Percentiles rank a stretch among this genome's conserved stretches.
phyloP scores from a whole-genome alignment of 2,888 invertebrate genomes.

The Cephus spinipes region DNA sequence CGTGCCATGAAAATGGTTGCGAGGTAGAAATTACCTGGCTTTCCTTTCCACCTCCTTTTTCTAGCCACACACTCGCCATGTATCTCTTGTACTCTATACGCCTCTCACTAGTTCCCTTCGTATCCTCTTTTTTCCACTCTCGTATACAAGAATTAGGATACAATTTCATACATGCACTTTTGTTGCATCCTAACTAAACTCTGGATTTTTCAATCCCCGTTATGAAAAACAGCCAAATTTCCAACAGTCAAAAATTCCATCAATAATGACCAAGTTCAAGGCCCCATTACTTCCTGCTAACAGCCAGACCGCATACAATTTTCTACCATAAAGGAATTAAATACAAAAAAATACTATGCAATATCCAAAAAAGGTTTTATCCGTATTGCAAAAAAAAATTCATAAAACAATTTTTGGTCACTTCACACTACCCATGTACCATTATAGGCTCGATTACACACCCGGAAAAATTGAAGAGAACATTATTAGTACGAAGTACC shows the following conservation, averaged over 20 bases:
- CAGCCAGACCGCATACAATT: neutral
- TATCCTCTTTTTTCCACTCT: neutral
- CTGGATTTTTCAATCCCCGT: neutral
- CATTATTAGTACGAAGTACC: neutral
- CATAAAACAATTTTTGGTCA: neutral
- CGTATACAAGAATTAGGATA: neutral
- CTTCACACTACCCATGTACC: neutral
- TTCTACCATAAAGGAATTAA: neutral
- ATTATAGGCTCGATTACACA: neutral
- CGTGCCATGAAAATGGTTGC: neutral
- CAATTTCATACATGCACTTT: neutral
- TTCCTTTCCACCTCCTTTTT: neutral
- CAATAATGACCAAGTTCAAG: conserved; percentile 44
- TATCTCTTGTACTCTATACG: neutral
- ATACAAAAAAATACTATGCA: neutral
- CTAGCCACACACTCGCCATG: neutral
- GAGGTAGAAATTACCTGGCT: neutral
- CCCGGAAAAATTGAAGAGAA: neutral
- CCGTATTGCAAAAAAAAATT: neutral
- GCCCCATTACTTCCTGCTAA: conserved; percentile 33
- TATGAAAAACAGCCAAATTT: neutral
- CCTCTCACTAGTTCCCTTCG: neutral
- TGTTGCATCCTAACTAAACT: neutral
- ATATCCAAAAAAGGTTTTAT: neutral
- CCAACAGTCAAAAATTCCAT: conserved; percentile 23